Conservation (phyloP, 2,113 vertebrate species). For the Rana temporaria region DNA sequence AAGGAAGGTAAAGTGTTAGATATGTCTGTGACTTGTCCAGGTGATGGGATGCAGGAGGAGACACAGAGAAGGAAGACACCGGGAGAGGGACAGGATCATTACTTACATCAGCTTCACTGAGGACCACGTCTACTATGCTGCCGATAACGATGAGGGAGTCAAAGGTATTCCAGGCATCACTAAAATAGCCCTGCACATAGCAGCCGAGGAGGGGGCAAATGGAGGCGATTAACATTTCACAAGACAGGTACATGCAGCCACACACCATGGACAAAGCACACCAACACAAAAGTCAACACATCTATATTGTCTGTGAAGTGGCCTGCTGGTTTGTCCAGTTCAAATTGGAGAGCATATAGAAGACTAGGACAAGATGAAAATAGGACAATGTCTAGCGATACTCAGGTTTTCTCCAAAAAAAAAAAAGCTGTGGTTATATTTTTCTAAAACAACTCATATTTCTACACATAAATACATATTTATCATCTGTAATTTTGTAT, state of each 20-base stretch:
- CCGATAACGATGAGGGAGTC: conserved; percentile 99
- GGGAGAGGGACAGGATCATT: conserved; percentile 75
- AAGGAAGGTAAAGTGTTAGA: conserved; percentile 60
- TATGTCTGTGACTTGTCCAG: conserved; percentile 83
- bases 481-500: too few relatives aligned
- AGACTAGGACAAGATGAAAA: too few relatives aligned
- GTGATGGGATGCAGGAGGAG: conserved; percentile 68
- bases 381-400: too few relatives aligned
- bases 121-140: conserved; percentile 99
- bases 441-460: too few relatives aligned
- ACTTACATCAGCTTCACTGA: conserved; percentile 99
- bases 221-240: conserved; percentile 72
- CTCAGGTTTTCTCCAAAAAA: too few relatives aligned
- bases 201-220: conserved; percentile 75
- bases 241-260: not conserved
- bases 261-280: not conserved
- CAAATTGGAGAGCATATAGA: too few relatives aligned
- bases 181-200: conserved; percentile 96
- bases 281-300: conserved; percentile 20
- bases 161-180: conserved; percentile 98
- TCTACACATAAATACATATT: too few relatives aligned
- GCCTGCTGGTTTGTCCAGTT: not conserved
- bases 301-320: conserved; percentile 72
- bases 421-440: too few relatives aligned
- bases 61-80: conserved; percentile 56